Percentiles rank a stretch among this genome's conserved stretches.
Conservation (phyloP, 2,888 invertebrate species). For the Plebejus anna region DNA sequence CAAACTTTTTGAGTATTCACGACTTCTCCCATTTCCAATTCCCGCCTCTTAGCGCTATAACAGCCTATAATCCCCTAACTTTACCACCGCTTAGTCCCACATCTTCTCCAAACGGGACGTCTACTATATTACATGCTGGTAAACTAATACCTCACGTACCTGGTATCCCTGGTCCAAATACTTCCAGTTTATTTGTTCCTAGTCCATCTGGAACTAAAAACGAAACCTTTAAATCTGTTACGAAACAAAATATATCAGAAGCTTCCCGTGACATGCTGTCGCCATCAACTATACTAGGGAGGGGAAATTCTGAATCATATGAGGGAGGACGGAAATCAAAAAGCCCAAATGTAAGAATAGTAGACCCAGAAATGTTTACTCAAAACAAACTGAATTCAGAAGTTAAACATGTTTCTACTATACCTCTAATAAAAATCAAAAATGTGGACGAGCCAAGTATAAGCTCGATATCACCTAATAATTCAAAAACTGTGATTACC, state of each 20-base stretch:
- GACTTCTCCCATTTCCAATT: slow-evolving; percentile 81
- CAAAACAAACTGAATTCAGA: slow-evolving; percentile 52
- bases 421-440: slow-evolving; percentile 67
- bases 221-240: slow-evolving; percentile 47
- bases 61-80: slow-evolving; percentile 85
- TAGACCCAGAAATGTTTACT: slow-evolving; percentile 50
- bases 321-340: slow-evolving; percentile 52
- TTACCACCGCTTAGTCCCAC: slow-evolving; percentile 77
- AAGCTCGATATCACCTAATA: slow-evolving; percentile 45
- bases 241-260: slow-evolving; percentile 46
- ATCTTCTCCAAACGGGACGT: slow-evolving; percentile 77
- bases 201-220: slow-evolving; percentile 38
- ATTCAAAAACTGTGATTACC: slow-evolving; percentile 45
- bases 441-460: slow-evolving; percentile 57
- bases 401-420: slow-evolving; percentile 47
- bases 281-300: slow-evolving; percentile 45
- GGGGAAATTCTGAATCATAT: slow-evolving; percentile 47
- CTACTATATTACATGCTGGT: slow-evolving; percentile 83
- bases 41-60: slow-evolving; percentile 84
- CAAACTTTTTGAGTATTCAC: slow-evolving; percentile 76
- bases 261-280: slow-evolving; percentile 46
- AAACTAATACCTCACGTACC: slow-evolving; percentile 92
- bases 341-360: slow-evolving; percentile 44
- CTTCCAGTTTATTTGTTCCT: slow-evolving; percentile 67
- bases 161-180: slow-evolving; percentile 91